Percentiles rank a stretch among this genome's conserved stretches.
These are phyloP conservation scores for Apantesis nais DNA, from an alignment of 2,888 invertebrate genomes.

Conservation along the genomic window DNA sequence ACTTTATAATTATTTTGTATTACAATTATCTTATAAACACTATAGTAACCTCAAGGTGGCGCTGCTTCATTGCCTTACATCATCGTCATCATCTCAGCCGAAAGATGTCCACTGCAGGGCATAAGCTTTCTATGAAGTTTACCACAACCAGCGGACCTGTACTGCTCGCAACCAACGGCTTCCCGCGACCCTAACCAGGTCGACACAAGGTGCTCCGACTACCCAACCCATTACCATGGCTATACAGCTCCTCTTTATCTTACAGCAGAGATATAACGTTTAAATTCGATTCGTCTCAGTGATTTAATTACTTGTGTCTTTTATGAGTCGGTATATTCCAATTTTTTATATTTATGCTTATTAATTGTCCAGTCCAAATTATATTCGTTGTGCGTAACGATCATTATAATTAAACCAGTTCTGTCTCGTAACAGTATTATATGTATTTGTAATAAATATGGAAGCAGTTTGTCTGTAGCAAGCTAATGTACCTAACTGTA, in stretches of 20 bases:
- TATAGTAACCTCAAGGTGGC: too few relatives aligned
- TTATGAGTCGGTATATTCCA: not conserved
- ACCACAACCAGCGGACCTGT: too few relatives aligned
- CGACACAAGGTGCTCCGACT: not conserved
- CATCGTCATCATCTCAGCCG: too few relatives aligned
- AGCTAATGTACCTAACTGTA: conserved; percentile 2
- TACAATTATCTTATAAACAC: too few relatives aligned
- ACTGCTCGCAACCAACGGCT: too few relatives aligned
- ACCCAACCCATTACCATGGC: not conserved
- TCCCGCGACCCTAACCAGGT: too few relatives aligned
- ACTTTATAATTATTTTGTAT: too few relatives aligned
- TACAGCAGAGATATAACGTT: not conserved
- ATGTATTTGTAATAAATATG: not conserved
- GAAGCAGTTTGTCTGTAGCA: conserved; percentile 2
- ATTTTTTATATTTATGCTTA: not conserved
- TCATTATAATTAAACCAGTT: not conserved
- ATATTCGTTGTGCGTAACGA: not conserved
- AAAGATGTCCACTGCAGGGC: too few relatives aligned
- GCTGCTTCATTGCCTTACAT: too few relatives aligned
- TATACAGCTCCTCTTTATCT: not conserved
- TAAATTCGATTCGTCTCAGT: not conserved
- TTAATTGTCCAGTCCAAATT: not conserved
- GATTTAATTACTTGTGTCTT: not conserved
- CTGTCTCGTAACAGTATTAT: not conserved
- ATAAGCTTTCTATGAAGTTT: too few relatives aligned